Conservation (phyloP, 2,888 invertebrate genomes). For the Leucania comma region DNA sequence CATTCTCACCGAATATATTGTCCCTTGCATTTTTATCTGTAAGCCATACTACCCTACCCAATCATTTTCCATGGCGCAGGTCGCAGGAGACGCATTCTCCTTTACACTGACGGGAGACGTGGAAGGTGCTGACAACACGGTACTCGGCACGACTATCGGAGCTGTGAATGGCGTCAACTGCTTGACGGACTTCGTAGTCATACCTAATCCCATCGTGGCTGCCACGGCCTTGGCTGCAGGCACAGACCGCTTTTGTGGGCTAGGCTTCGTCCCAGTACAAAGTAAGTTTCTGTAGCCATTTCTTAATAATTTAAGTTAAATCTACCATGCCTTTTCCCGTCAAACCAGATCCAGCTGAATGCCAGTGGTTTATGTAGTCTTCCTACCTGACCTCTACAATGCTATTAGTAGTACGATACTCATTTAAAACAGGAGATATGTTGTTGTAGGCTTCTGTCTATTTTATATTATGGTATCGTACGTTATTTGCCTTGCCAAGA, state of each 20-base stretch:
- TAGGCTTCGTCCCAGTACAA: slow-evolving; percentile 92
- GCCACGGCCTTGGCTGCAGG: slow-evolving; percentile 83
- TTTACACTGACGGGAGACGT: slow-evolving; percentile 94
- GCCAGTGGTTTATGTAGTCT: background rate
- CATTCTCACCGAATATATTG: no score
- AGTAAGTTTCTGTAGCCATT: slow-evolving; percentile 83
- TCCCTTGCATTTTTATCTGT: background rate
- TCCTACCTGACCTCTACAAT: background rate
- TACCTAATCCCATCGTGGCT: slow-evolving; percentile 91
- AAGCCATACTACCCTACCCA: no score
- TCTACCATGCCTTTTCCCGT: background rate
- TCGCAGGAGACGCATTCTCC: slow-evolving; percentile 88
- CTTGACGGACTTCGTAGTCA: slow-evolving; percentile 93
- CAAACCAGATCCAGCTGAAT: background rate
- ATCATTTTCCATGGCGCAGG: slow-evolving; percentile 64
- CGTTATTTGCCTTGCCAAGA: background rate
- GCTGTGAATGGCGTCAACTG: slow-evolving; percentile 92
- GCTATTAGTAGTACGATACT: no score
- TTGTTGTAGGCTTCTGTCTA: no score
- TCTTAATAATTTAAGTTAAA: background rate
- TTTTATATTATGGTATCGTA: background rate
- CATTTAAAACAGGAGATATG: background rate
- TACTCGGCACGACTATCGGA: slow-evolving; percentile 90
- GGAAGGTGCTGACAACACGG: slow-evolving; percentile 91
- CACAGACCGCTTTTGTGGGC: slow-evolving; percentile 94